Evolutionary conservation across 2,113 vertebrate genomes (phyloP).

Genomic region (Sinocyclocheilus maitianheensis): DNA sequence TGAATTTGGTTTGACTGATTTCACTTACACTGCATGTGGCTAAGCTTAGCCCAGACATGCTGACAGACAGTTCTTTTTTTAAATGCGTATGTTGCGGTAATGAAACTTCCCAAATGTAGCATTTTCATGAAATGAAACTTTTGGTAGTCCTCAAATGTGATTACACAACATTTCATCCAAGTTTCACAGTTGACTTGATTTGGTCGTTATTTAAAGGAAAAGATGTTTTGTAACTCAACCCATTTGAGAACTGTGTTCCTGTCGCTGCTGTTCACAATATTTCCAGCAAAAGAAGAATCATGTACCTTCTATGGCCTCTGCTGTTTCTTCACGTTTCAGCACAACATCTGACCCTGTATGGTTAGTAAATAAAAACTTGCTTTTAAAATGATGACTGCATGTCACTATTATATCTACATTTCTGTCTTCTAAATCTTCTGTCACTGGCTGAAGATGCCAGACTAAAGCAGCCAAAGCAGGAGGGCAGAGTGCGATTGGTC

Average conservation of each 20-base stretch:
- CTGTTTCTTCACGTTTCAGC: conserved; percentile 25
- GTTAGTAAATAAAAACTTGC: background rate
- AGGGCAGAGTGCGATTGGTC: conserved; percentile 67
- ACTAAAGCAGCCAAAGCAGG: background rate
- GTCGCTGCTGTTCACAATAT: background rate
- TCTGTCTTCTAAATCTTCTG: background rate
- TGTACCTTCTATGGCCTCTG: conserved; percentile 1
- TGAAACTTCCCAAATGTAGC: background rate
- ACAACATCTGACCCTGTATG: background rate
- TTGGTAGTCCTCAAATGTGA: background rate
- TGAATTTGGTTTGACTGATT: background rate
- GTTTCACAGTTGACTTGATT: background rate
- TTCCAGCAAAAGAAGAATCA: background rate
- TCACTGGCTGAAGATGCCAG: conserved; percentile 2
- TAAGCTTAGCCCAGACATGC: background rate
- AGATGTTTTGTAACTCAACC: background rate
- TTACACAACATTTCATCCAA: background rate
- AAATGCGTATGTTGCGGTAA: background rate
- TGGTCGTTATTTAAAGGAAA: background rate
- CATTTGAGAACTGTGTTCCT: background rate
- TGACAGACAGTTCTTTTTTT: background rate
- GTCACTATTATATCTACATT: background rate
- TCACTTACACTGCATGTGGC: background rate
- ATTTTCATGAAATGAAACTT: conserved; percentile 14
- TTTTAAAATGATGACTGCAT: background rate